Conservation (phyloP, 92 coral and sea anemone species). For the Galaxea fascicularis region DNA sequence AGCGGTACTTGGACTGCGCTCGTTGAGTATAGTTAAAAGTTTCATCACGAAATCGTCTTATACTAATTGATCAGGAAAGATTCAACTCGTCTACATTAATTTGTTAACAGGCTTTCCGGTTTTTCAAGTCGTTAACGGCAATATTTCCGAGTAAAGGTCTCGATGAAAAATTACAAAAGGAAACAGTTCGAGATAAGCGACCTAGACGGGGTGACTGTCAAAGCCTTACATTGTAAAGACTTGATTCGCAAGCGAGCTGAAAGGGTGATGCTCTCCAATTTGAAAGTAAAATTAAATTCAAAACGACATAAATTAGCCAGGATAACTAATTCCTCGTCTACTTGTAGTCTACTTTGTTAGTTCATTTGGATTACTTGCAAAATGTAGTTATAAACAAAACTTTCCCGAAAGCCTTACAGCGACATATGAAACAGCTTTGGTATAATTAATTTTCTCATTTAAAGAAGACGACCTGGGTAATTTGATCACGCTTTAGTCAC, state of each 20-base stretch:
- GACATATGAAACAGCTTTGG: background rate
- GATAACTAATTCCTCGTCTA: too few species aligned
- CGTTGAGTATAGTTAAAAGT: background rate
- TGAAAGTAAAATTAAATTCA: too few species aligned
- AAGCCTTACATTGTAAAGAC: too few species aligned
- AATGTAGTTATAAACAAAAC: too few species aligned
- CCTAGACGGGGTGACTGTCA: background rate
- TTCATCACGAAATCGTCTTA: slow-evolving; percentile 23
- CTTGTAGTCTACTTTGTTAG: too few species aligned
- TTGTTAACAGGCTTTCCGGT: slow-evolving; percentile 38
- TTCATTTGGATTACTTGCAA: too few species aligned
- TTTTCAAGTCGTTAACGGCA: slow-evolving; percentile 13
- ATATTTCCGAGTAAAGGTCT: slow-evolving; percentile 6
- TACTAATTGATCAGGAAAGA: background rate
- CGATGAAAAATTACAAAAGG: slow-evolving; percentile 1
- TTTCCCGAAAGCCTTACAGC: background rate
- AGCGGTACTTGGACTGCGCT: background rate
- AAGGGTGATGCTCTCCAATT: too few species aligned
- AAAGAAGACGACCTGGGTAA: background rate
- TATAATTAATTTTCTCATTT: too few species aligned
- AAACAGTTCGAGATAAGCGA: background rate
- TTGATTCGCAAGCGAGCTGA: background rate
- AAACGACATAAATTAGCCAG: too few species aligned
- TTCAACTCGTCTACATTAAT: background rate
- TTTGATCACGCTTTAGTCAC: background rate